A percentile compares a stretch with the other conserved stretches of the same genome.
Evolutionary conservation across 2,888 invertebrate genomes (phyloP).

Genomic region (Glaucopsyche alexis): DNA sequence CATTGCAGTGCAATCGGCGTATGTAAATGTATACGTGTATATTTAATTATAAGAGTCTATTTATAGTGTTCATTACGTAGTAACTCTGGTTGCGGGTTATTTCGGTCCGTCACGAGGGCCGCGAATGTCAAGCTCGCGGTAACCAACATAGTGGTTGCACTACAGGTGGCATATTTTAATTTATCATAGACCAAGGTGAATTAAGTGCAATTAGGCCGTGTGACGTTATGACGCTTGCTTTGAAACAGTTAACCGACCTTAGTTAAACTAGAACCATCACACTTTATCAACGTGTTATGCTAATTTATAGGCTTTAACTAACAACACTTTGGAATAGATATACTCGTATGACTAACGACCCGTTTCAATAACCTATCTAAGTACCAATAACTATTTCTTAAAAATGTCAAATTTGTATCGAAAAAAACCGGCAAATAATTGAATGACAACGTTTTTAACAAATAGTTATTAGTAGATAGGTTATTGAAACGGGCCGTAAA

Average conservation of each 20-base stretch:
- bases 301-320: background rate
- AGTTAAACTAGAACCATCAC: background rate
- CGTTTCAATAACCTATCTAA: no score
- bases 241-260: background rate
- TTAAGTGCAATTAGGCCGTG: background rate
- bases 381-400: no score
- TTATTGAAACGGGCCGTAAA: no score
- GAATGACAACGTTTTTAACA: no score
- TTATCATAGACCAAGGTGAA: background rate
- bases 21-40: slow-evolving; percentile 56
- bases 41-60: slow-evolving; percentile 73
- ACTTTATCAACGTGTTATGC: background rate
- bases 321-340: no score
- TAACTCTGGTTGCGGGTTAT: slow-evolving; percentile 73
- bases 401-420: no score
- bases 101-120: slow-evolving; percentile 73
- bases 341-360: no score
- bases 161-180: slow-evolving; percentile 62
- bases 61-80: slow-evolving; percentile 73
- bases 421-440: no score
- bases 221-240: background rate
- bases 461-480: no score
- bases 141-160: slow-evolving; percentile 60
- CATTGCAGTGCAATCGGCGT: slow-evolving; percentile 50
- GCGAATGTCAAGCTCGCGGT: slow-evolving; percentile 77